Base-by-base conservation (phyloP, 2,797 vertebrate genomes). In the Malurus splendens region DNA sequence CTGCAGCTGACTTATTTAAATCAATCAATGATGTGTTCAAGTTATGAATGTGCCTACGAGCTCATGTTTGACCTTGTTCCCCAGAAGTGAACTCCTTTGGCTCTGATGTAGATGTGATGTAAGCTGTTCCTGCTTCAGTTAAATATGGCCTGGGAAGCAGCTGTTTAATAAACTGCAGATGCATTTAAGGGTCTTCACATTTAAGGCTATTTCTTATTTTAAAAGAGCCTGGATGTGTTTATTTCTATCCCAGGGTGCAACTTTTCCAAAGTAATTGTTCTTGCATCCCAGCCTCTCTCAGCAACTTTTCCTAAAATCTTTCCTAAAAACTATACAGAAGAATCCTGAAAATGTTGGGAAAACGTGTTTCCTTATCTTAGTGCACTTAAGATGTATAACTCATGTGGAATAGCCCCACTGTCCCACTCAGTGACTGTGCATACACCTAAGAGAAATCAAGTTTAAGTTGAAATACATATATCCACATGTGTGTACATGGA, bases 351-450 rank as follows among this genome's bases (percentile, higher is more conserved):
- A 41, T 22, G 19, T 42, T 70, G 4, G 19, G 20, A 88, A 76
- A 52, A 73, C 0, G 2, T 42, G 4, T 65, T 81, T 27, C 20
- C 22, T 62, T 76, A 60, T 10, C 25, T 72, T 23, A 30, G 17
- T 22, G 51, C 19, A 27, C 18, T 61, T 51, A 14, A 42, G 18
- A 36, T 42, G 28, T n/a, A 24, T 28, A n/a, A 65, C 7, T 8
- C 20, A 44, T 1, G 2, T 7, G n/a, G 28, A 82, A 48, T 1
- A 64, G 27, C 17, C 10, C 7, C 0, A 0, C 5, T 48, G 44
- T 9, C 27, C 16, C 28, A 19, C 56, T 85, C 25, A 45, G 18
- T 59, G 28, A 80, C 19, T 32, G 25, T 32, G 47, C 4, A 25
- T 16, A 38, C 17, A 50, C 12, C 7, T 30, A 60, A 45, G 17